Conservation (phyloP, 2,797 vertebrate genomes). For the Lepidocolaptes lacrymiger region DNA sequence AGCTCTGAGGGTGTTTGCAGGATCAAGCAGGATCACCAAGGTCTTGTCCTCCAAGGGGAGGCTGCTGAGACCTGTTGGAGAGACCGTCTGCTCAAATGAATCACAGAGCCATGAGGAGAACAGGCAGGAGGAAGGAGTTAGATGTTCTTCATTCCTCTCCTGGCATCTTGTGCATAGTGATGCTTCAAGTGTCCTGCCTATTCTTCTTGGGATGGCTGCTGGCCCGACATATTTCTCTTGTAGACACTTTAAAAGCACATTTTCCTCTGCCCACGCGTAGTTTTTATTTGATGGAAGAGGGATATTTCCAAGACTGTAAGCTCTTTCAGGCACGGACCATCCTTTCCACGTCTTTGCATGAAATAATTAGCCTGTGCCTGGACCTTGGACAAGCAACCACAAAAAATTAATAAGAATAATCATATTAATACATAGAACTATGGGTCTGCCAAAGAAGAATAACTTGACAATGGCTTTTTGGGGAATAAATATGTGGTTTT, state of each 20-base stretch:
- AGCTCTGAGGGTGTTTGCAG: not conserved
- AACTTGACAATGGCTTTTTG: not conserved
- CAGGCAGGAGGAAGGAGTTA: not conserved
- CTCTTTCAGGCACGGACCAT: not conserved
- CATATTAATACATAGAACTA: not conserved
- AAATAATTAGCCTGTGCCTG: not conserved
- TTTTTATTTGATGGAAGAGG: not conserved
- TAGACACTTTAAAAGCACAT: not conserved
- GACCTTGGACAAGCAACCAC: not conserved
- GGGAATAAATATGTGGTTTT: not conserved
- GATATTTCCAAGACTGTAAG: not conserved
- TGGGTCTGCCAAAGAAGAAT: not conserved
- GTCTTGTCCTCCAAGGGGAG: not conserved
- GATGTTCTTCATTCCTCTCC: not conserved
- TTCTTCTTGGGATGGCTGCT: not conserved
- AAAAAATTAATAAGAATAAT: not conserved
- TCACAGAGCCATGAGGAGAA: not conserved
- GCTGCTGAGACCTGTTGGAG: not conserved
- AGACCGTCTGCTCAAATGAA: not conserved
- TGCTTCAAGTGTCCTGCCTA: not conserved
- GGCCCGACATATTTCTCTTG: not conserved
- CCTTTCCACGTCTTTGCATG: not conserved
- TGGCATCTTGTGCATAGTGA: accelerated
- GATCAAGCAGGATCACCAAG: not conserved
- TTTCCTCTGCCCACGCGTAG: not conserved